Percentiles rank a stretch among this genome's conserved stretches.
These are phyloP conservation scores for Pempheris klunzingeri DNA, from an alignment of 2,797 vertebrate species.

Conservation along the genomic window DNA sequence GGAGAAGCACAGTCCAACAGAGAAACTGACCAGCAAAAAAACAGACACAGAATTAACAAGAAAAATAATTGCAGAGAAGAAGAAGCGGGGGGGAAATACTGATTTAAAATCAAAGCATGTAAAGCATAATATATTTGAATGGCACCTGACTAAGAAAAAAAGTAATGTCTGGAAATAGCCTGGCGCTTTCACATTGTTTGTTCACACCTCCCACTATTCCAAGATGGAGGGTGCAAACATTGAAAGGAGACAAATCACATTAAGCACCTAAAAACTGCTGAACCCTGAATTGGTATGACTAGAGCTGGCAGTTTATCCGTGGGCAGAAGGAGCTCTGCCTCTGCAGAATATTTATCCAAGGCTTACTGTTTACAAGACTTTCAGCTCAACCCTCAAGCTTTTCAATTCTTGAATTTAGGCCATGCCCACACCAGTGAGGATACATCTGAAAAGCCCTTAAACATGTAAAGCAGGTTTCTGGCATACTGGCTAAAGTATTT, in stretches of 20 bases:
- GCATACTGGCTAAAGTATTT: not conserved
- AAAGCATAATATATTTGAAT: constrained; percentile 41
- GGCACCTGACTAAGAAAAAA: constrained; percentile 32
- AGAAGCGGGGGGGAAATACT: constrained; percentile 1
- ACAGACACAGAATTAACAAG: not conserved
- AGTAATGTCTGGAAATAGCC: constrained; percentile 59
- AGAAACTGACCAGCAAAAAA: not conserved
- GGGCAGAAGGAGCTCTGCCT: constrained; percentile 63
- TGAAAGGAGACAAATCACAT: constrained; percentile 66
- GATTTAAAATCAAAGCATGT: constrained; percentile 19
- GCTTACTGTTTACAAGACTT: constrained; percentile 66
- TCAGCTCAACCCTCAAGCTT: constrained; percentile 53
- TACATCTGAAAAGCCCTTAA: constrained; percentile 33
- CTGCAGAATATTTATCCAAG: constrained; percentile 59
- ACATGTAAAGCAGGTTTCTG: constrained; percentile 30
- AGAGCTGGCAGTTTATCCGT: constrained; percentile 61
- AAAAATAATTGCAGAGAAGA: not conserved
- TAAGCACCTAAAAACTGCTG: constrained; percentile 58
- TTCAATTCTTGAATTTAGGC: constrained; percentile 55
- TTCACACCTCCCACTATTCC: constrained; percentile 68
- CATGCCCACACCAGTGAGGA: constrained; percentile 44
- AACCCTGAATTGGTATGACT: constrained; percentile 61
- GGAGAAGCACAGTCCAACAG: not conserved
- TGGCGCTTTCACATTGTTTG: constrained; percentile 59
- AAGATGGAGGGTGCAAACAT: constrained; percentile 57